Conservation (phyloP, 2,797 vertebrate species). For the Parotocinclus haroldoi region DNA sequence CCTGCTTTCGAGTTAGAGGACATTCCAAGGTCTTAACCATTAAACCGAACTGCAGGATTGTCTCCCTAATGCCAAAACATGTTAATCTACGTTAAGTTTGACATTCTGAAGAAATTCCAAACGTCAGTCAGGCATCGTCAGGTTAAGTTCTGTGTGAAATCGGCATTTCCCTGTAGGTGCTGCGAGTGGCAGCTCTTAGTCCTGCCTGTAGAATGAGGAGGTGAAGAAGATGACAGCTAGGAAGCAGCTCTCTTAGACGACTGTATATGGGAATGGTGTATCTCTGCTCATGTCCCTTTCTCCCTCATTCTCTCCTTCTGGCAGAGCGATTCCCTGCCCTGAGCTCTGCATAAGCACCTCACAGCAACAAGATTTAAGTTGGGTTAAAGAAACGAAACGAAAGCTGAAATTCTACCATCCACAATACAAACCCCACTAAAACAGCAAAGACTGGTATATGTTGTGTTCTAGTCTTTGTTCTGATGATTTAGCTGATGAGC, state of each 20-base stretch:
- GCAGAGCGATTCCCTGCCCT: constrained; percentile 38
- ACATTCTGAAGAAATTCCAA: not conserved
- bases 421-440: constrained; percentile 13
- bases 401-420: constrained; percentile 50
- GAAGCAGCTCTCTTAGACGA: constrained; percentile 24
- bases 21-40: not conserved
- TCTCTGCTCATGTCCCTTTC: not conserved
- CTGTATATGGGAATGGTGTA: not conserved
- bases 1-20: not conserved
- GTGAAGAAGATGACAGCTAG: constrained; percentile 40
- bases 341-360: constrained; percentile 39
- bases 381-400: constrained; percentile 1
- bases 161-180: constrained; percentile 10
- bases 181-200: constrained; percentile 29
- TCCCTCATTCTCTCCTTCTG: constrained; percentile 8
- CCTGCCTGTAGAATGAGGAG: constrained; percentile 25
- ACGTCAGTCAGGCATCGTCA: constrained; percentile 6
- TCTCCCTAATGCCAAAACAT: constrained; percentile 62
- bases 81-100: constrained; percentile 64
- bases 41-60: constrained; percentile 45
- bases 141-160: not conserved
- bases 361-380: constrained; percentile 33
- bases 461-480: no score
- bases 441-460: no score
- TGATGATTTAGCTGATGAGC: no score